Evolutionary conservation across 2,797 vertebrate species (phyloP), one percentile per base, ranked within the genome.

Genomic region (Pyrocephalus nanus): DNA sequence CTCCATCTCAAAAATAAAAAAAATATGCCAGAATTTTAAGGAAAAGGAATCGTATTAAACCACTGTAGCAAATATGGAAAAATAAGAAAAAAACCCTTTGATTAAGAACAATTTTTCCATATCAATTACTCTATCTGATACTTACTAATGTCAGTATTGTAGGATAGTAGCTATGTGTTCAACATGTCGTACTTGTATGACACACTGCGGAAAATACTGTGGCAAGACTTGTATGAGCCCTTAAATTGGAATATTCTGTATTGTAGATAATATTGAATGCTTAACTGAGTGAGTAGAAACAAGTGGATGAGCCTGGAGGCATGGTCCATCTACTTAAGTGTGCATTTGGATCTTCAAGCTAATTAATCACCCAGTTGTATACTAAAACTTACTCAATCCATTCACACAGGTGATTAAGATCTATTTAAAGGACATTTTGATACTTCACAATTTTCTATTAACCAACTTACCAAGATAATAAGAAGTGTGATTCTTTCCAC

Each of bases 361-460:
- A 98, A 97, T 97, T 96, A 97, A 97, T 97, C 96, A 97, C 86
- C 86, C 94, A 90, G 95, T 86, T 97, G 91, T 94, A 91, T 84
- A 87, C 92, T 97, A 96, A 95, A 96, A 97, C 89, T 96, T 95
- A 91, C 91, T 86, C 88, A 92, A 96, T 75, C 79, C 62, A 78
- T 96, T 96, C 93, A 86, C 91, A 95, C 95, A 97, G 89, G 92
- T 97, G 96, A 95, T 96, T 94, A 97, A 97, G 89, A 93, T 96
- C 93, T 97, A 96, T 97, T 97, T 95, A 96, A 96, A 95, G 50
- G 15, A 19, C 75, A 58, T 66, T 94, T 94, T 93, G 94, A 94
- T 96, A 88, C 86, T 95, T 96, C 77, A 73, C 34, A 58, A 86
- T 89, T 95, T 97, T 93, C 82, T 96, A 74, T 89, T 96, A 97